phyloP scores from a whole-genome alignment of 1,140 invertebrate species.

The Neotoxoptera formosana region DNA sequence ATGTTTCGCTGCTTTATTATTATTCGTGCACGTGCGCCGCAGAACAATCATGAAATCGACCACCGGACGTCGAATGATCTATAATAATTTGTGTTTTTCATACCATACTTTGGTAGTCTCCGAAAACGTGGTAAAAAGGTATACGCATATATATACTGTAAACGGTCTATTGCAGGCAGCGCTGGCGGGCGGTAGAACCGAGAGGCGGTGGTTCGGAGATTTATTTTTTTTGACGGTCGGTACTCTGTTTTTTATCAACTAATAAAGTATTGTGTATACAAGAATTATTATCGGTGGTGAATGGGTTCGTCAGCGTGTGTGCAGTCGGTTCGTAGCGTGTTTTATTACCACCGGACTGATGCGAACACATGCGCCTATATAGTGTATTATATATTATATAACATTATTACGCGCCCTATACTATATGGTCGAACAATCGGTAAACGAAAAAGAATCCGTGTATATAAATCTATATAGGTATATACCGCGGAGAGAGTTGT shows the following conservation, averaged over 20 bases:
- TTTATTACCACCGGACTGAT: neutral
- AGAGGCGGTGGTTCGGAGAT: neutral
- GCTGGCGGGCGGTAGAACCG: too few species aligned
- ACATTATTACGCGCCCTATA: neutral
- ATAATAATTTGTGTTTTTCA: constrained; percentile 11
- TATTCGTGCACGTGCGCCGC: neutral
- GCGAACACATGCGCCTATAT: neutral
- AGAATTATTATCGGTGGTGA: neutral
- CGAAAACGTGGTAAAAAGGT: neutral
- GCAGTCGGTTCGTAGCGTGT: neutral
- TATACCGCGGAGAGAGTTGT: neutral
- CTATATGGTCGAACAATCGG: neutral
- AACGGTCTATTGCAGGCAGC: neutral
- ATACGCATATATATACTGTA: neutral
- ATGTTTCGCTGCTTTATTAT: constrained; percentile 15
- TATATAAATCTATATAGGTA: neutral
- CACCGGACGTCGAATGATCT: neutral
- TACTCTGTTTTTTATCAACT: constrained; percentile 5
- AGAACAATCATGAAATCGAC: neutral
- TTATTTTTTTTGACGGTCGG: constrained; percentile 38
- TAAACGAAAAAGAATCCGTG: neutral
- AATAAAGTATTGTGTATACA: constrained; percentile 15
- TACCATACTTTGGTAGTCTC: constrained; percentile 23
- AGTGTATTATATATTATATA: neutral
- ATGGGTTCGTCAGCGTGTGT: neutral